Conservation (phyloP, 1,140 invertebrate genomes). For the Drosophila serrata region DNA sequence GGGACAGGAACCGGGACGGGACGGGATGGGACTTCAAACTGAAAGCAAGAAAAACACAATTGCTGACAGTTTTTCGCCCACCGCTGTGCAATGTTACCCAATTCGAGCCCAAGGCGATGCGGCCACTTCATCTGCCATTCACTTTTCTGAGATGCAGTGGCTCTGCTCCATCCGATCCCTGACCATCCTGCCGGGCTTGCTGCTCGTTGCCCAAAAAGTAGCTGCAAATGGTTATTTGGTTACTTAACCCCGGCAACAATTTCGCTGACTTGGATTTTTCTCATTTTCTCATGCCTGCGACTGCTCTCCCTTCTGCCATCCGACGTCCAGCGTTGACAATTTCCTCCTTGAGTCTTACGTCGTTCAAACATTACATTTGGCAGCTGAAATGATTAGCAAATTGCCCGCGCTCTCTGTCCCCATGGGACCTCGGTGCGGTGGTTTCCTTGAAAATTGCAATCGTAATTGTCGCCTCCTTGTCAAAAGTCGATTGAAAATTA, state of each 20-base stretch:
- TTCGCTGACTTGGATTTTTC: conserved; percentile 52
- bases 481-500: conserved; percentile 42
- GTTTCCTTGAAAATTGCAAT: conserved; percentile 21
- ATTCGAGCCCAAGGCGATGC: conserved; percentile 60
- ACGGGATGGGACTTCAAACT: not conserved
- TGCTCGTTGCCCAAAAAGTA: conserved; percentile 36
- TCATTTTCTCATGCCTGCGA: conserved; percentile 62
- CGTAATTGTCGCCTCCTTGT: conserved; percentile 33
- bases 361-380: conserved; percentile 44
- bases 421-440: conserved; percentile 9
- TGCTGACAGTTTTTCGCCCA: conserved; percentile 60
- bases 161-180: conserved; percentile 27
- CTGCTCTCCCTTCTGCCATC: conserved; percentile 38
- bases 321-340: conserved; percentile 55
- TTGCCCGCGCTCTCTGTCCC: conserved; percentile 37
- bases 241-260: conserved; percentile 54
- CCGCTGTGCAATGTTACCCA: conserved; percentile 58
- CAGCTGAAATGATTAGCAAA: conserved; percentile 71
- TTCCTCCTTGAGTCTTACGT: conserved; percentile 66
- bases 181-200: conserved; percentile 61
- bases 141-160: conserved; percentile 64
- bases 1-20: not conserved
- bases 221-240: conserved; percentile 57
- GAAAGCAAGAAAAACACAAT: conserved; percentile 44
- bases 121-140: conserved; percentile 70